Base-by-base conservation (phyloP, 2,888 invertebrate genomes). In the Synanthedon formicaeformis region DNA sequence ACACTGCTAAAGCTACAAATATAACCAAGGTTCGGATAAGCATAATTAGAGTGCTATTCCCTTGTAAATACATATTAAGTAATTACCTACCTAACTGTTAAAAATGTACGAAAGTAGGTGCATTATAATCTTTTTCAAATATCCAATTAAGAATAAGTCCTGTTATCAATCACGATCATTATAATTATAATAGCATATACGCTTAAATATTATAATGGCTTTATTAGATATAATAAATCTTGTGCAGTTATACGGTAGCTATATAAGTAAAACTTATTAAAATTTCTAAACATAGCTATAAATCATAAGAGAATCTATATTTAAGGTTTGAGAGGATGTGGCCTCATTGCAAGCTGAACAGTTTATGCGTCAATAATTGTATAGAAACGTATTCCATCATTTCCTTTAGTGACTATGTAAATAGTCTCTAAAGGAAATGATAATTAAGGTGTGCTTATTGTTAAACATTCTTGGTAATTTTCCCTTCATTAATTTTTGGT, bases 191-290 rank as follows among this genome's bases (percentile, higher is more conserved):
- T 23, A 23, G 23, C 23, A 34, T 34, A 27, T 34, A 34, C 34
- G 34, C 34, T 34, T 34, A 6, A 34, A 34, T 8, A 34, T 34
- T 50, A 55, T 65, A 63, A 69, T 66, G 56, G 60, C 62, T 66
- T 60, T 64, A 67, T 65, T 65, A 61, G 59, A 50, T 55, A 54
- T 51, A 52, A 65, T 69, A 66, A 68, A 68, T 68, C 61, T 61
- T 53, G 45, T 53, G 57, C 59, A 53, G 55, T 56, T 60, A 59
- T 55, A 59, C 62, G 57, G 66, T 62, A 67, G 68, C 65, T 52
- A 40, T 51, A 23, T 34, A 6, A 16, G 27, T 11, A 34, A 14
- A 34, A 51, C 51, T 50, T 54, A 54, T 54, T 56, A 54, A 56
- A 56, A 54, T 54, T 52, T 50, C 50, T 49, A 56, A 52, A 49